A percentile compares a stretch with the other conserved stretches of the same genome.
phyloP scores from a whole-genome alignment of 2,888 invertebrate species.

The Salpingus planirostris region DNA sequence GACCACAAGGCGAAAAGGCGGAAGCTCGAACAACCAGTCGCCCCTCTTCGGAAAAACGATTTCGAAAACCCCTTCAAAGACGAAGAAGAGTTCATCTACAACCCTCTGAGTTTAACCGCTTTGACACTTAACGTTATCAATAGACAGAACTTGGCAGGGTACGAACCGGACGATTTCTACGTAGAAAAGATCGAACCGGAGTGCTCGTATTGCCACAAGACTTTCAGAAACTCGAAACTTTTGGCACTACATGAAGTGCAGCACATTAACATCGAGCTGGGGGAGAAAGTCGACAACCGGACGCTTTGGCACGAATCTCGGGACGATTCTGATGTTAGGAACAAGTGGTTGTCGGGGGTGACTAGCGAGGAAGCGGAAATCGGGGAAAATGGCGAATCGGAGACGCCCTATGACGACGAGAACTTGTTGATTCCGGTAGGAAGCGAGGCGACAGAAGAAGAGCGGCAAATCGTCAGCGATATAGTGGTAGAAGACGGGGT shows the following conservation, averaged over 20 bases:
- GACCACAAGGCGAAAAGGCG: constrained; percentile 15
- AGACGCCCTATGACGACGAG: constrained; percentile 7
- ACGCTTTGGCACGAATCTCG: constrained; percentile 27
- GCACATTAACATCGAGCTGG: constrained; percentile 36
- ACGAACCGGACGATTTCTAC: constrained; percentile 20
- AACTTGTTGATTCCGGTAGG: constrained; percentile 25
- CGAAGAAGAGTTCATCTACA: no score
- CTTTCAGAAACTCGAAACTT: constrained; percentile 29
- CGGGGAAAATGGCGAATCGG: constrained; percentile 13
- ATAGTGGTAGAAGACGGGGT: constrained; percentile 22
- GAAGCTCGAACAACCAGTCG: constrained; percentile 16
- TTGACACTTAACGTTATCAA: constrained; percentile 34
- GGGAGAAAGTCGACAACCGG: constrained; percentile 33
- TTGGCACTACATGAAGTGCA: constrained; percentile 34
- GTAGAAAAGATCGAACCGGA: constrained; percentile 21
- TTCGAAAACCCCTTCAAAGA: no score
- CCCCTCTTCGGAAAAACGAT: no score
- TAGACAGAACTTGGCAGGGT: constrained; percentile 29
- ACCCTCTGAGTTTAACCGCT: constrained; percentile 31
- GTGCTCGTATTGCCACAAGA: constrained; percentile 33
- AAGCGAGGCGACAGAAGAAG: constrained; percentile 6
- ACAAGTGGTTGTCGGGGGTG: constrained; percentile 31
- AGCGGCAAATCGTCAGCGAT: constrained; percentile 18
- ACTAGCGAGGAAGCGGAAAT: constrained; percentile 12
- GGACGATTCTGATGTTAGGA: constrained; percentile 30